A percentile compares a stretch with the other conserved stretches of the same genome.
Conservation (phyloP, 23 tunicate species). For the Diplosoma virens region DNA sequence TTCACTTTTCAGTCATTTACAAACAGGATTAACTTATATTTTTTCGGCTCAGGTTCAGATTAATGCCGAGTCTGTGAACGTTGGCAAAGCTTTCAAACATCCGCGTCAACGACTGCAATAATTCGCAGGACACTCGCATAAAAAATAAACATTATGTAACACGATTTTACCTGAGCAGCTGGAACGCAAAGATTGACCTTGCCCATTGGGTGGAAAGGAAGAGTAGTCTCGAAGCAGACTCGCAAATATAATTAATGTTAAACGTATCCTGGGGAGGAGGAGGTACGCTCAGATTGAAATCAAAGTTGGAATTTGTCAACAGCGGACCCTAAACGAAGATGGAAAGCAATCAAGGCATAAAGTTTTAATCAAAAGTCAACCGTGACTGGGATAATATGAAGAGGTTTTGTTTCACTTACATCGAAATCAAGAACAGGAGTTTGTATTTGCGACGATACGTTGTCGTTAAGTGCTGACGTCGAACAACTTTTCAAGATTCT, state of each 20-base stretch:
- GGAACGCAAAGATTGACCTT: constrained; percentile 76
- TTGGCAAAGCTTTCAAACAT: too few relatives aligned
- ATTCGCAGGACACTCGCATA: too few relatives aligned
- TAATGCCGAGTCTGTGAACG: too few relatives aligned
- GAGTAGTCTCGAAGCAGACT: constrained; percentile 84
- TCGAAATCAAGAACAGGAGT: constrained; percentile 81
- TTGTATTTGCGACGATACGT: constrained; percentile 29
- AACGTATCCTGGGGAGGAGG: constrained; percentile 43
- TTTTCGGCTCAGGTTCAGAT: too few relatives aligned
- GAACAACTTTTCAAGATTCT: constrained; percentile 37
- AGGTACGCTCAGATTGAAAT: constrained; percentile 69
- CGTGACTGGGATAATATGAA: neutral
- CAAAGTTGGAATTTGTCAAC: constrained; percentile 62
- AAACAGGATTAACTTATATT: too few relatives aligned
- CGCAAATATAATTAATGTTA: constrained; percentile 75
- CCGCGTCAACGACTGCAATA: too few relatives aligned
- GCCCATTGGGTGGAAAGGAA: constrained; percentile 93
- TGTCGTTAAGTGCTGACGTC: neutral
- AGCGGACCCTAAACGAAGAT: constrained; percentile 60
- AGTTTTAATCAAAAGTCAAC: neutral
- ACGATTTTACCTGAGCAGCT: constrained; percentile 66
- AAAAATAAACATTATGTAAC: too few relatives aligned
- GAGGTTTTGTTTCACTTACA: constrained; percentile 22
- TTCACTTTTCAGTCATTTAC: too few relatives aligned
- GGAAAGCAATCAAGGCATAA: neutral